Base-by-base conservation (phyloP, 2,888 invertebrate genomes). In the Philhelius pedissequus region DNA sequence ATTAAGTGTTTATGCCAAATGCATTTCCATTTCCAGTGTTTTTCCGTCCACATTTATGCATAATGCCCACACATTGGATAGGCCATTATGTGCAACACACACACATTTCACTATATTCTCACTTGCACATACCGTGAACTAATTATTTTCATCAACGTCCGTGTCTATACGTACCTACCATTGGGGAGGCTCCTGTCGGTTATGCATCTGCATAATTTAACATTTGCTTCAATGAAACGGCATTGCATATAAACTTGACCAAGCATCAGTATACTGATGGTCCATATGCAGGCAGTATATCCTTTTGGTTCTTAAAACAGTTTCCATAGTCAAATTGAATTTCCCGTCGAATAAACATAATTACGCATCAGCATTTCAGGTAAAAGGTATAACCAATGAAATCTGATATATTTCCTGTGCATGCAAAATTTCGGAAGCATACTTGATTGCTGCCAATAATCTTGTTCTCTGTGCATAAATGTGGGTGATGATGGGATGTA, bases 331-430 rank as follows among this genome's bases (percentile, higher is more conserved):
- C 54, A 83, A 87, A 87, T 87, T 86, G 80, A 86, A 81, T 87
- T 87, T 87, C 87, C 87, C 68, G 69, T 81, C 74, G 82, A 86
- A 86, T 86, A 80, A 87, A 82, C 87, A 86, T 86, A 86, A 87
- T 86, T 75, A 71, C 73, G 71, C 77, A 77, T 77, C 78, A 62
- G 43, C 11, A 43, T 62, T 62, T 13, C 64, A 64, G 45, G 48
- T 48, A 79, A 60, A 76, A 73, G 75, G 20, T 32, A 48, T 73
- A 76, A 64, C 81, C 86, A 77, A 80, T 81, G 71, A 76, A 83
- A 81, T 86, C 78, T 76, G 87, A 83, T 80, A 78, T 86, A 78
- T 74, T 56, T 56, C 56, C 56, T 56, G 30, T 22, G 60, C 40
- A 54, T 60, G 43, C 30, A 50, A 73, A 77, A 82, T 70, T 76